Conservation (phyloP, 2,888 invertebrate genomes). For the Steinernema scapterisci region DNA sequence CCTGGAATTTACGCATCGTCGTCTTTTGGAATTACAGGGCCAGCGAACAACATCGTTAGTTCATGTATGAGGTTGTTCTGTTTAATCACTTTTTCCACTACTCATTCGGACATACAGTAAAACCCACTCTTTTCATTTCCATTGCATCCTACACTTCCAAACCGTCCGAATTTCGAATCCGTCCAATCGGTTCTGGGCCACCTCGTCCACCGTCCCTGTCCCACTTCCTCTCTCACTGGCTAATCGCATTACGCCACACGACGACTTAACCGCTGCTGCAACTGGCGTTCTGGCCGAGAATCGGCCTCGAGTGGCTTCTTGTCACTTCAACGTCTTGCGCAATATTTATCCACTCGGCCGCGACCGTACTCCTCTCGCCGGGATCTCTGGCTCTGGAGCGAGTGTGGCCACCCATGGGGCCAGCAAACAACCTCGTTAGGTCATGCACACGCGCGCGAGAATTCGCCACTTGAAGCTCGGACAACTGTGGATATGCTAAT, state of each 20-base stretch:
- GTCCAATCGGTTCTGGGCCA: too few relatives aligned
- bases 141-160: background rate
- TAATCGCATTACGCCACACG: slow-evolving; percentile 26
- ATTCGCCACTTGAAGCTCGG: slow-evolving; percentile 15
- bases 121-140: background rate
- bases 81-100: too few relatives aligned
- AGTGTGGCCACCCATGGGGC: slow-evolving; percentile 11
- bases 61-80: too few relatives aligned
- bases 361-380: background rate
- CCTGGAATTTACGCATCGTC: too few relatives aligned
- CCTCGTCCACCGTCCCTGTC: background rate
- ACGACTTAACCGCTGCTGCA: background rate
- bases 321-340: slow-evolving; percentile 22
- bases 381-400: background rate
- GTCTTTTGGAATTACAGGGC: too few relatives aligned
- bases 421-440: slow-evolving; percentile 23
- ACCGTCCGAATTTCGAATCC: background rate
- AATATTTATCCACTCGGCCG: slow-evolving; percentile 22
- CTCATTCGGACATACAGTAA: too few relatives aligned
- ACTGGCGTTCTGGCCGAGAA: background rate
- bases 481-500: slow-evolving; percentile 17
- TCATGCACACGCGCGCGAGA: slow-evolving; percentile 30
- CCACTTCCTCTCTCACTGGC: background rate
- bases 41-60: too few relatives aligned
- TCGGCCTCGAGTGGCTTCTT: slow-evolving; percentile 1